Evolutionary conservation across 2,113 vertebrate species (phyloP).

Genomic region (Euleptes europaea): DNA sequence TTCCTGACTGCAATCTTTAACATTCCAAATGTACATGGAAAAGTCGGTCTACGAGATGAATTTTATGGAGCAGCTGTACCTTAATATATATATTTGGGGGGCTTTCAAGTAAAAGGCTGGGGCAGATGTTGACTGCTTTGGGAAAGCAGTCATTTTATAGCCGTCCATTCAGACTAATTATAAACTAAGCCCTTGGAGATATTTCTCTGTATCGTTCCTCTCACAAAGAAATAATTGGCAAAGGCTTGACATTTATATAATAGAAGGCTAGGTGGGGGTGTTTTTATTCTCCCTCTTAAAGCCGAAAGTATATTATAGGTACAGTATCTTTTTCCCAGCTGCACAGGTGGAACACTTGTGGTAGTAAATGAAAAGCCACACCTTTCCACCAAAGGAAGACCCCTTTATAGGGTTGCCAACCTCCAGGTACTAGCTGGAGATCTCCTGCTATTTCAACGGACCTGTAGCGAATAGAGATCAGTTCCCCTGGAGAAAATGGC

Average conservation of each 20-base stretch:
- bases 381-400: not conserved
- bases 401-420: not conserved
- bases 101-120: slow-evolving; percentile 44
- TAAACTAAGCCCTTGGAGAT: slow-evolving; percentile 58
- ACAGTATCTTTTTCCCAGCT: not conserved
- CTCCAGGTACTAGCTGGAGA: too few relatives aligned
- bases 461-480: too few relatives aligned
- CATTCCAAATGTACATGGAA: slow-evolving; percentile 54
- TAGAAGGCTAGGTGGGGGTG: not conserved
- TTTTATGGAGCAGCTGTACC: slow-evolving; percentile 54
- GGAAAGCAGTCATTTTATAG: slow-evolving; percentile 67
- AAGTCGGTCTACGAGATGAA: slow-evolving; percentile 59
- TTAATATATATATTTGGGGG: slow-evolving; percentile 52
- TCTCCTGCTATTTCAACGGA: too few relatives aligned
- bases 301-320: slow-evolving; percentile 23
- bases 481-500: too few relatives aligned
- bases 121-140: slow-evolving; percentile 69
- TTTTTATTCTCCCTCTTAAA: slow-evolving; percentile 46
- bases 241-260: slow-evolving; percentile 59
- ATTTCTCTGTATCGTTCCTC: slow-evolving; percentile 30
- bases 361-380: not conserved
- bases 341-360: not conserved
- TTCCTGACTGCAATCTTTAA: slow-evolving; percentile 43
- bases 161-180: slow-evolving; percentile 71
- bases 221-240: slow-evolving; percentile 57